These are phyloP conservation scores for Zeugodacus cucurbitae DNA, from an alignment of 1,140 invertebrate species.

Conservation along the genomic window DNA sequence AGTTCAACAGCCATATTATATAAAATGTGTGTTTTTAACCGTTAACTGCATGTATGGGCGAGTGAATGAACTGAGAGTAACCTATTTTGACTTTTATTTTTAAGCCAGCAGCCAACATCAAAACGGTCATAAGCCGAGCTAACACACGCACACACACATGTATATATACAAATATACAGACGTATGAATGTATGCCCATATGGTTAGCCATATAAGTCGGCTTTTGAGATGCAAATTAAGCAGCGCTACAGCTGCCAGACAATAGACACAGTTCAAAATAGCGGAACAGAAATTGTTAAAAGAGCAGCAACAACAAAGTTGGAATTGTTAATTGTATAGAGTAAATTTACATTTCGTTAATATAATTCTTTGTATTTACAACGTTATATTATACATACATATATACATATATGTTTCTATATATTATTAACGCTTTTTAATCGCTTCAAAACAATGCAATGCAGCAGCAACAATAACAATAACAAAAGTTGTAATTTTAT, in stretches of 20 bases:
- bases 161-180: background rate
- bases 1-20: background rate
- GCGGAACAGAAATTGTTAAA: background rate
- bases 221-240: conserved; percentile 7
- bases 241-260: background rate
- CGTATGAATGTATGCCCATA: background rate
- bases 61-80: background rate
- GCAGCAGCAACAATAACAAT: background rate
- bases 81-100: conserved; percentile 21
- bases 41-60: background rate
- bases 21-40: background rate
- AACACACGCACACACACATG: background rate
- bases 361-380: background rate
- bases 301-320: background rate
- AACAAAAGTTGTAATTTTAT: background rate
- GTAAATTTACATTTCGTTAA: background rate
- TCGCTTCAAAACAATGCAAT: background rate
- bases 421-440: background rate
- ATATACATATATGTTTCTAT: background rate
- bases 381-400: too few species aligned
- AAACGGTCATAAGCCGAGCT: background rate
- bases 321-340: background rate
- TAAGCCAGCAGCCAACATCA: background rate
- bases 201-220: background rate
- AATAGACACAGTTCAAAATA: background rate